Evolutionary conservation across 2,113 vertebrate genomes (phyloP), one percentile per base, ranked within the genome.

Genomic region (Polypterus bichir): DNA sequence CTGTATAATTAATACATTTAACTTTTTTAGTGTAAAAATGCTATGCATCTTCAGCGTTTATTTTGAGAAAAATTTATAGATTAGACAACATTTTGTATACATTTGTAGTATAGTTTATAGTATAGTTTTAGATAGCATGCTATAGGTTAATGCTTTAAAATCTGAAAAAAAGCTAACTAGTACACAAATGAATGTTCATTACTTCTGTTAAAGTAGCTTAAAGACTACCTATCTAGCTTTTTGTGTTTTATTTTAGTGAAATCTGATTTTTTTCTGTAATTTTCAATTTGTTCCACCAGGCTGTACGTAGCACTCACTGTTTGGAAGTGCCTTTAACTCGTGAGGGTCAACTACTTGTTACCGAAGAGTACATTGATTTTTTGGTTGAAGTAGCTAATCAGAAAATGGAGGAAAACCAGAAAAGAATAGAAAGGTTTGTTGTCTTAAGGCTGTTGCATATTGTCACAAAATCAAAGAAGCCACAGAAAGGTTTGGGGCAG

Each of bases 371-470:
- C 64, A 72, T 97, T 6, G 65, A 83, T 10, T 97, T 92, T 72
- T 69, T 98, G 1, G 61, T 91, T 62, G 74, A 81, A 10, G 66
- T 81, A 64, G 92, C 92, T 63, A 97, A 98, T 81, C 78, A 72
- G 67, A 98, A 98, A 76, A 87, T 97, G 91, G 88, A 92, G 54
- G 92, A 97, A 75, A 97, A 98, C 69, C 74, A 76, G 3, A 87
- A 62, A 67, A 86, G 91, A 66, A 92, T 97, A 66, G 73, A 82
- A 68, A 92, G 94, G 96, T 97, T 62, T 61, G 77, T 79, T 46
- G 60, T 27, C 27, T 27, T 2, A 27, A 27, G 27, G 27, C 27
- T 27, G 27, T 27, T 27, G 27, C 27, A 27, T 27, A 2, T 27
- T 27, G 27, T 27, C 27, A 27, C 27, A 27, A 27, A 27, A 27